Base-by-base conservation (phyloP, 1,140 invertebrate species). In the Uloborus diversus region DNA sequence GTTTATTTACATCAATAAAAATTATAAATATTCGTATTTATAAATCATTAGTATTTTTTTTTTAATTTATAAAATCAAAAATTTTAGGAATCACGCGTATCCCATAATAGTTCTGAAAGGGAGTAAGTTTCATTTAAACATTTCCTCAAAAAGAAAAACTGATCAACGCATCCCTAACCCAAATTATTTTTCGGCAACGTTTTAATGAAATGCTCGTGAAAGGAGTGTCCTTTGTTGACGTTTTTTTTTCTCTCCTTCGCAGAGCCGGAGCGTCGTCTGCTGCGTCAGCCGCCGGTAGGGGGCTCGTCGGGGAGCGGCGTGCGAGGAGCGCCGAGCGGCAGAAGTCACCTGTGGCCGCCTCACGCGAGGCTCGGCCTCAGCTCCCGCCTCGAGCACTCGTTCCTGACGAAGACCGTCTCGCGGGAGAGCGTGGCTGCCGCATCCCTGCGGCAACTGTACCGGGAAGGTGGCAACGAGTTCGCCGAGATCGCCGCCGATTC, bases 401-500 rank as follows among this genome's bases (percentile, higher is more conserved):
- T 84, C 61, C 80, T 84, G 11, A 84, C 83, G 3, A 71, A 81
- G 49, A 82, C 83, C 1, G 81, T 84, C 9, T 82, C 81, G 27
- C 81, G 83, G n/a, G 83, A 84, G 75, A 82, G 81, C 70, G 83
- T 84, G 64, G 80, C 82, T 80, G n/a, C 80, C 65, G n/a, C n/a
- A n/a, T 79, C 65, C 65, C 35, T 81, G 66, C 71, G 81, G 64
- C 76, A 81, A 59, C 51, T 81, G 42, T 61, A 81, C 79, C 37
- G 83, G 66, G 70, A 79, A 56, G 20, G 20, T 32, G 81, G 35
- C 81, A 42, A 57, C 75, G 62, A 94, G 64, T 95, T 96, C 76
- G 94, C 95, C n/a, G 94, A 95, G 84, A 98, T 99, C 84, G 96
- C 96, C 1, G 95, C 95, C n/a, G 96, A 98, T 88, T 97, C 96